These are phyloP conservation scores for Oxygymnocypris stewartii DNA, from an alignment of 2,113 vertebrate species.

Conservation along the genomic window DNA sequence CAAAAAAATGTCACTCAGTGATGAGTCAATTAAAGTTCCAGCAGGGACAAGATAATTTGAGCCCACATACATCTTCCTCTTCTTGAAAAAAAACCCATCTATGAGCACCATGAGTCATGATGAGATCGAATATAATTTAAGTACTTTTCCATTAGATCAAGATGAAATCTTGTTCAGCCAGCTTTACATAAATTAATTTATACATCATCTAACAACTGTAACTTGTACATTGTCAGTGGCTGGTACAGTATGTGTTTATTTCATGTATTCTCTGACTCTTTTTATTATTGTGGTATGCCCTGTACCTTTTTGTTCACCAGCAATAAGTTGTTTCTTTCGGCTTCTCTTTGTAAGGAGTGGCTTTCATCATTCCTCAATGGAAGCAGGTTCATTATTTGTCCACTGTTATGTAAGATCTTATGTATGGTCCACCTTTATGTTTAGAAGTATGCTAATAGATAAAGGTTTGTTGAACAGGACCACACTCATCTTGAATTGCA, in stretches of 20 bases:
- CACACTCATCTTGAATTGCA: not conserved
- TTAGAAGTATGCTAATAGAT: conserved; percentile 14
- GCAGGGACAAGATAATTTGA: conserved; percentile 17
- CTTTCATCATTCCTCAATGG: conserved; percentile 19
- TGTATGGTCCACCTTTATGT: not conserved
- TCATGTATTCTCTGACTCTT: not conserved
- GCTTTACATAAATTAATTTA: not conserved
- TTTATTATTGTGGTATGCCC: not conserved
- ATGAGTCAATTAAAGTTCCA: conserved; percentile 35
- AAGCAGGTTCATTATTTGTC: conserved; percentile 18
- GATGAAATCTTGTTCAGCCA: not conserved
- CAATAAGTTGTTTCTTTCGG: not conserved
- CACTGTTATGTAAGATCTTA: not conserved
- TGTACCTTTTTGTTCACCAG: not conserved
- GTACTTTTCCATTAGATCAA: not conserved
- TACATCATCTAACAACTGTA: not conserved
- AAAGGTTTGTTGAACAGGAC: not conserved
- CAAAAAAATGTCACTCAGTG: conserved; percentile 24
- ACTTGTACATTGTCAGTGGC: not conserved
- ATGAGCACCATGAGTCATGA: conserved; percentile 1
- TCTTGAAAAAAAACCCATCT: not conserved
- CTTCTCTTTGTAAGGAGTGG: not conserved
- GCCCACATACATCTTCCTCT: conserved; percentile 31
- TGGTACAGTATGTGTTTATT: not conserved
- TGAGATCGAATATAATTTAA: not conserved